Base-by-base conservation (phyloP, 2,888 invertebrate species). In the Nezara viridula region DNA sequence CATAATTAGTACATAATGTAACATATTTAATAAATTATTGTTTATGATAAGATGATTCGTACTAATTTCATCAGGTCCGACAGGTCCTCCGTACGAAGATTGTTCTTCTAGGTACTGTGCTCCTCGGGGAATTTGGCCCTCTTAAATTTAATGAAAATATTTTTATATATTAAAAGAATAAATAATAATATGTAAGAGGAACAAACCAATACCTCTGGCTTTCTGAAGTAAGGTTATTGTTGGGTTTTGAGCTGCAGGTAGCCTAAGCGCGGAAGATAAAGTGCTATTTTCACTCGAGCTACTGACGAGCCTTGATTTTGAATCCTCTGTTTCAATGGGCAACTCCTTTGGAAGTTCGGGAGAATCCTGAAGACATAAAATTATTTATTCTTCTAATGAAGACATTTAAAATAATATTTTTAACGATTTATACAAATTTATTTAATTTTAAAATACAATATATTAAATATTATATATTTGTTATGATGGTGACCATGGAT, bases 221-320 rank as follows among this genome's bases (percentile, higher is more conserved):
- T 97, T 98, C 93, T 98, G 97, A 90, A 98, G 94, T 73, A 98
- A 93, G 1, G 97, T 97, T 91, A 98, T 96, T 12, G 97, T 97
- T 0, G 97, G 97, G 93, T 97, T 97, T 93, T 97, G 97, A 3
- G 96, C 96, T 91, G 95, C 94, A 6, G 97, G 97, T 91, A 97
- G 93, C 91, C 94, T 90, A 16, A 88, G 86, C 52, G 86, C 86
- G 27, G 89, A 86, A 27, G 89, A 89, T 37, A 90, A 73, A 14
- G 89, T 88, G 40, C 90, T 90, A 60, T 89, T 89, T 86, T 90
- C 90, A 81, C 85, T 87, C 0, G 90, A 89, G 37, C 52, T 55
- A 27, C 47, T 89, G 47, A 81, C 77, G 3, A 86, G 37, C 37
- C 73, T 86, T 16, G 86, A 86, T 86, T 86, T 60, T 47, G 90